These are phyloP conservation scores for Pterois miles DNA, from an alignment of 2,797 vertebrate species.

Conservation along the genomic window DNA sequence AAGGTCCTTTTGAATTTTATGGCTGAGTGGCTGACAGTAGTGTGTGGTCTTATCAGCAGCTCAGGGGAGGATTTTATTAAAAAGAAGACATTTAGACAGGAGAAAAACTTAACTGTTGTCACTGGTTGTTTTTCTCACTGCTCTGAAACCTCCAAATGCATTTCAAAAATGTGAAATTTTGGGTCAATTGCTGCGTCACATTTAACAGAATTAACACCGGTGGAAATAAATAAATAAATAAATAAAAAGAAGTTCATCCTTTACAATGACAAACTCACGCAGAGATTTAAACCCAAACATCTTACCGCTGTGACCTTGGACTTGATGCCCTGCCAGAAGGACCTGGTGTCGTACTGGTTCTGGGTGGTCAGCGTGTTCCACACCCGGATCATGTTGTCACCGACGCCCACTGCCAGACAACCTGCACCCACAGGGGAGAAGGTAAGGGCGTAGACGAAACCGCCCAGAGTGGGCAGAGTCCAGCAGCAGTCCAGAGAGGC, in stretches of 20 bases:
- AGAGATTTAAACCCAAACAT: not conserved
- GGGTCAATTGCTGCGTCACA: not conserved
- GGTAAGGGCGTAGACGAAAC: constrained; percentile 90
- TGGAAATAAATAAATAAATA: too few species aligned
- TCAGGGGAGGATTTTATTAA: not conserved
- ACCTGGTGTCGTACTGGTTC: constrained; percentile 89
- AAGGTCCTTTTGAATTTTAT: not conserved
- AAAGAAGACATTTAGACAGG: not conserved
- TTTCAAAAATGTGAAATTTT: not conserved
- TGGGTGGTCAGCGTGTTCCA: constrained; percentile 93
- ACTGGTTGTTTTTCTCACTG: not conserved
- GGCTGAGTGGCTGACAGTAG: not conserved
- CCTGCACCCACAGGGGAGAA: constrained; percentile 92
- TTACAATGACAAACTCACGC: too few species aligned
- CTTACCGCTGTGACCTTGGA: constrained; percentile 97
- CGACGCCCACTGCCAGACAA: constrained; percentile 92
- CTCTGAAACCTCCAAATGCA: not conserved
- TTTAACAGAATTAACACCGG: not conserved
- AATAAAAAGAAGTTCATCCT: not conserved
- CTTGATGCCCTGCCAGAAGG: constrained; percentile 96
- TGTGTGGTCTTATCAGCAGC: not conserved
- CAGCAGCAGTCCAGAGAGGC: constrained; percentile 90
- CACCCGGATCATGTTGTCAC: constrained; percentile 94
- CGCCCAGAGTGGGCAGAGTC: constrained; percentile 94
- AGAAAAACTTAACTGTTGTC: not conserved